phyloP scores from a whole-genome alignment of 2,113 vertebrate species.

The Silurus glanis region DNA sequence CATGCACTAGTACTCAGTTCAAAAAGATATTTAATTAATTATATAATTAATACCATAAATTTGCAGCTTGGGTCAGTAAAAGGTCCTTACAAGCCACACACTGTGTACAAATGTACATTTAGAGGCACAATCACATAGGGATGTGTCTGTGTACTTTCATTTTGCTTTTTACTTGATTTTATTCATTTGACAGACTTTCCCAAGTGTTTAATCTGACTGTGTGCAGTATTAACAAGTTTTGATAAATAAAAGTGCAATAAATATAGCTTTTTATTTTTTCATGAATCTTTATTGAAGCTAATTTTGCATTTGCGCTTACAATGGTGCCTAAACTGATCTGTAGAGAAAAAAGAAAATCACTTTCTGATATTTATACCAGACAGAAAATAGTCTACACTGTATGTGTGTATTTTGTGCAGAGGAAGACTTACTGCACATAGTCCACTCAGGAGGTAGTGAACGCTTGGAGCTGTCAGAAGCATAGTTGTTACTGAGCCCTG shows the following conservation, averaged over 20 bases:
- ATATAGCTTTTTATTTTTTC: not conserved
- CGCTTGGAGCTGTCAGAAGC: conserved; percentile 40
- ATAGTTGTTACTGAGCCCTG: conserved; percentile 6
- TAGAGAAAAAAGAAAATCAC: not conserved
- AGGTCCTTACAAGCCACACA: not conserved
- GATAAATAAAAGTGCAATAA: not conserved
- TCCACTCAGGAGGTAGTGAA: conserved; percentile 15
- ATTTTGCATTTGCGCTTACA: not conserved
- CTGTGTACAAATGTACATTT: not conserved
- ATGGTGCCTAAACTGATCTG: not conserved
- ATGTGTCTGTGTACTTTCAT: not conserved
- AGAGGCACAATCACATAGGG: not conserved
- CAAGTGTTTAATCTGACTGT: not conserved
- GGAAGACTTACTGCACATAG: conserved; percentile 8
- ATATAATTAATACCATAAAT: not conserved
- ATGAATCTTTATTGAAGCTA: not conserved
- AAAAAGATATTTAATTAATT: not conserved
- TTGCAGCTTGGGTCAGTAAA: too few species aligned
- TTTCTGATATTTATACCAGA: not conserved
- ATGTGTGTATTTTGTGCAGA: conserved; percentile 14
- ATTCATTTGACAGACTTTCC: not conserved
- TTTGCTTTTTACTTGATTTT: not conserved
- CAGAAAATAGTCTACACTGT: not conserved
- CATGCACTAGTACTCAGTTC: not conserved
- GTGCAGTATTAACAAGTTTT: not conserved